Percentiles rank a stretch among this genome's conserved stretches.
These are phyloP conservation scores for Ammospiza nelsoni DNA, from an alignment of 2,113 vertebrate genomes.

Conservation along the genomic window DNA sequence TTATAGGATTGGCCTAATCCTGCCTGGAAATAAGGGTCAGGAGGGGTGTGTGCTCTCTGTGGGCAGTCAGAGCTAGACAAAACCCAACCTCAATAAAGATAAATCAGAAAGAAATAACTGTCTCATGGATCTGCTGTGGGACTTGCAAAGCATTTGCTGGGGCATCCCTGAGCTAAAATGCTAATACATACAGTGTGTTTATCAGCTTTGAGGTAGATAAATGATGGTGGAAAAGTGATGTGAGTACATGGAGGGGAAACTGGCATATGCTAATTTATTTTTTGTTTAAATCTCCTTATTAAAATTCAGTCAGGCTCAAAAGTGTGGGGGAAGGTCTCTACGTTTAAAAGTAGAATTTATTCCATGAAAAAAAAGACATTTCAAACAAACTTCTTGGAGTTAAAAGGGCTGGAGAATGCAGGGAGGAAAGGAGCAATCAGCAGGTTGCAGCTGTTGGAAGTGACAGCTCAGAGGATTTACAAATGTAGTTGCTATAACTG, in stretches of 20 bases:
- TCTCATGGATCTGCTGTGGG: background rate
- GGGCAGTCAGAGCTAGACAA: background rate
- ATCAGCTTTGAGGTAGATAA: slow-evolving; percentile 4
- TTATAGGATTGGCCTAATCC: background rate
- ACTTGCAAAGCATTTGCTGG: background rate
- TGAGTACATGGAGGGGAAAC: background rate
- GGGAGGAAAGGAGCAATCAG: background rate
- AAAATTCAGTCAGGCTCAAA: background rate
- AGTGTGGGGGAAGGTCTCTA: background rate
- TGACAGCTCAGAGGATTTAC: slow-evolving; percentile 6
- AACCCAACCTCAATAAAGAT: background rate
- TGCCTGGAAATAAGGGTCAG: background rate
- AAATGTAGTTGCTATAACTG: background rate
- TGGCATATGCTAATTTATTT: background rate
- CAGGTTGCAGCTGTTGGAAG: background rate
- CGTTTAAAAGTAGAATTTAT: slow-evolving; percentile 13
- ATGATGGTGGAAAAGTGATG: background rate
- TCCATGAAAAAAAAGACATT: background rate
- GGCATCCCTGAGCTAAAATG: background rate
- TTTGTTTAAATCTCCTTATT: background rate
- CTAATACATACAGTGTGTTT: background rate
- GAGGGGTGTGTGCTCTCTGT: background rate
- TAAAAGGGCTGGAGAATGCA: background rate
- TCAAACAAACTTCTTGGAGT: background rate
- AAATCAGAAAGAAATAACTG: background rate